Conservation (phyloP, 92 coral and sea anemone species). For the Epizoanthus fatuus region DNA sequence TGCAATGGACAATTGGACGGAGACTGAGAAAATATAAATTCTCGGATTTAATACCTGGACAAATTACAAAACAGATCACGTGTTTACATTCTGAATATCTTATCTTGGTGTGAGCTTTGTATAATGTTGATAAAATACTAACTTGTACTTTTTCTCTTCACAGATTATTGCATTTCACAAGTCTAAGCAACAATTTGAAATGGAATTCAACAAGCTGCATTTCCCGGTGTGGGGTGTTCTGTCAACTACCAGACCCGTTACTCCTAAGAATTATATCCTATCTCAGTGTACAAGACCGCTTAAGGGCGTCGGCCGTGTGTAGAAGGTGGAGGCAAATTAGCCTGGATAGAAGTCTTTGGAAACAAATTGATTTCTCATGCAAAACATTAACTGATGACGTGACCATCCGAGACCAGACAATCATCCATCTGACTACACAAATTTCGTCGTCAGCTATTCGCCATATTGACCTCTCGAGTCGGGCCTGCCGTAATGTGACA, state of each 20-base stretch:
- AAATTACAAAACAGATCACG: too few relatives aligned
- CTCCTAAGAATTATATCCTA: constrained; percentile 66
- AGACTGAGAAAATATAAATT: too few relatives aligned
- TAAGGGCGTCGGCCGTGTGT: constrained; percentile 76
- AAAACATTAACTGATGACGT: constrained; percentile 11
- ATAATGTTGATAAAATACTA: too few relatives aligned
- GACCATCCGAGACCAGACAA: constrained; percentile 58
- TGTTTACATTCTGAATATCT: too few relatives aligned
- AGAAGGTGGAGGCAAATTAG: constrained; percentile 81
- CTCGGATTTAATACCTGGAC: too few relatives aligned
- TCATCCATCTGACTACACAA: constrained; percentile 62
- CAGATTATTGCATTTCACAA: neutral
- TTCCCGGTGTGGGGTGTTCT: neutral
- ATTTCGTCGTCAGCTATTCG: constrained; percentile 60
- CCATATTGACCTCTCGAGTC: constrained; percentile 79
- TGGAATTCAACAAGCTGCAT: neutral
- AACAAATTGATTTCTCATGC: constrained; percentile 67
- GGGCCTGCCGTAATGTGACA: constrained; percentile 67
- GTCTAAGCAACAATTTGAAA: neutral
- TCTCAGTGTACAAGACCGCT: constrained; percentile 64
- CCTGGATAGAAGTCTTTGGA: constrained; percentile 79
- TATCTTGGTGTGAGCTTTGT: too few relatives aligned
- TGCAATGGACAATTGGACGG: too few relatives aligned
- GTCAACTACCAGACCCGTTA: constrained; percentile 65
- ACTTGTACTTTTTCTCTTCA: neutral